A percentile compares a stretch with the other conserved stretches of the same genome.
phyloP scores from a whole-genome alignment of 2,888 invertebrate species.

The Oscheius sp. region DNA sequence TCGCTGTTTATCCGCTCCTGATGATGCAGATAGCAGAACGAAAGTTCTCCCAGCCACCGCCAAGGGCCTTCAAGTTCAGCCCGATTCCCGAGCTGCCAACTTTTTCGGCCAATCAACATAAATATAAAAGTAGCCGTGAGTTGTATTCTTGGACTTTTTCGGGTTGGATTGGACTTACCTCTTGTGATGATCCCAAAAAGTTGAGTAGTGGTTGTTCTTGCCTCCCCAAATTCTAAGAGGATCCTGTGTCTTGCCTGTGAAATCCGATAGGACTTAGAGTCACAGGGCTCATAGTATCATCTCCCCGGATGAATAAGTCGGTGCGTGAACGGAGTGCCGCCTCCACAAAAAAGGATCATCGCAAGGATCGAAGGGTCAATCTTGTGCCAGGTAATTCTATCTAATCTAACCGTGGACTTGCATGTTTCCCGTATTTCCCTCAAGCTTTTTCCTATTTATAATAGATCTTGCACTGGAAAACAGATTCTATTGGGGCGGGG shows the following conservation, averaged over 20 bases:
- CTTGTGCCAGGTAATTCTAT: constrained; percentile 33
- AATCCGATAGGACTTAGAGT: constrained; percentile 22
- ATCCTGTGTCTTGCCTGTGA: neutral
- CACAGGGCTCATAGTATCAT: neutral
- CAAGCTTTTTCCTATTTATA: neutral
- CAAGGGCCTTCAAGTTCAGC: constrained; percentile 34
- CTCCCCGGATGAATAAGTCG: constrained; percentile 27
- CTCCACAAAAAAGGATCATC: constrained; percentile 27
- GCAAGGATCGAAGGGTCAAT: constrained; percentile 26
- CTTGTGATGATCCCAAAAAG: neutral
- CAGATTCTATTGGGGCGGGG: too few species aligned
- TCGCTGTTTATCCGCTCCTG: constrained; percentile 33
- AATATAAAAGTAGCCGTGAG: constrained; percentile 21
- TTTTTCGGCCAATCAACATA: constrained; percentile 19
- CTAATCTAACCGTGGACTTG: neutral
- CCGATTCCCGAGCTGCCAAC: constrained; percentile 33
- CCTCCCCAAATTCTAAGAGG: neutral
- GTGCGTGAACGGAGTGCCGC: constrained; percentile 22
- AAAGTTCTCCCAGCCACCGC: constrained; percentile 36
- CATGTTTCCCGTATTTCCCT: too few species aligned
- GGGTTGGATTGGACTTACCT: neutral
- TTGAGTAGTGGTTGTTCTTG: neutral
- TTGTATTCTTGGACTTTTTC: neutral
- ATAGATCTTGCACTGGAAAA: neutral
- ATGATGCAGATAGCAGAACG: constrained; percentile 31